These are phyloP conservation scores for Alca torda DNA, from an alignment of 2,797 vertebrate genomes.

Conservation along the genomic window DNA sequence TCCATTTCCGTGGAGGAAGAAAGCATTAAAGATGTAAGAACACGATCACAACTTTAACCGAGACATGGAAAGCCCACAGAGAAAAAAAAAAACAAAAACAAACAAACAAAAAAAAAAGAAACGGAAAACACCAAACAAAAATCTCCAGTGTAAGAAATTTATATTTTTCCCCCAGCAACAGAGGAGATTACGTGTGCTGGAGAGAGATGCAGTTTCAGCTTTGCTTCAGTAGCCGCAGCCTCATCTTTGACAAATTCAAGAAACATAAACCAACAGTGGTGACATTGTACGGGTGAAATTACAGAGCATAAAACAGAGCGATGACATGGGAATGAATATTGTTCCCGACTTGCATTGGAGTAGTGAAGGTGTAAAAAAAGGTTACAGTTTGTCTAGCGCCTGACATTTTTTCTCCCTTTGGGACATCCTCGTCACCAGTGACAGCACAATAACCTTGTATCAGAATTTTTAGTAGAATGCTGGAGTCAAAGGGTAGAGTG, in stretches of 20 bases:
- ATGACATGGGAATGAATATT: slow-evolving; percentile 29
- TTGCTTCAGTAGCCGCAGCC: slow-evolving; percentile 28
- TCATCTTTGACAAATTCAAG: slow-evolving; percentile 39
- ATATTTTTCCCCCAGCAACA: not conserved
- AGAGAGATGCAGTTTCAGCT: not conserved
- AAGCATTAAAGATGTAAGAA: not conserved
- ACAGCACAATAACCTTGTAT: not conserved
- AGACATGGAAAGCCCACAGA: not conserved
- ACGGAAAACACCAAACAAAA: not conserved
- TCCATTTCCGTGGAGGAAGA: not conserved
- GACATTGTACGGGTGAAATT: slow-evolving; percentile 58
- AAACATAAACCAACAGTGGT: slow-evolving; percentile 49
- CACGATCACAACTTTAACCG: not conserved
- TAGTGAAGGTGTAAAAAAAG: not conserved
- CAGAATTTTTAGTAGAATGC: not conserved
- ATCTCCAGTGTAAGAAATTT: not conserved
- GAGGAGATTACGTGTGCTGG: not conserved
- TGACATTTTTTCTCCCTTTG: slow-evolving; percentile 19
- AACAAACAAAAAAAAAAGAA: not conserved
- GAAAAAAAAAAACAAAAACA: not conserved
- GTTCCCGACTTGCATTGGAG: not conserved
- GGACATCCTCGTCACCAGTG: not conserved
- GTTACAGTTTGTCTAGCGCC: not conserved
- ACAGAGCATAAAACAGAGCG: slow-evolving; percentile 27
- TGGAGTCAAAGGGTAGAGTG: not conserved